phyloP scores from a whole-genome alignment of 2,797 vertebrate genomes.

The Xerus rutilus region DNA sequence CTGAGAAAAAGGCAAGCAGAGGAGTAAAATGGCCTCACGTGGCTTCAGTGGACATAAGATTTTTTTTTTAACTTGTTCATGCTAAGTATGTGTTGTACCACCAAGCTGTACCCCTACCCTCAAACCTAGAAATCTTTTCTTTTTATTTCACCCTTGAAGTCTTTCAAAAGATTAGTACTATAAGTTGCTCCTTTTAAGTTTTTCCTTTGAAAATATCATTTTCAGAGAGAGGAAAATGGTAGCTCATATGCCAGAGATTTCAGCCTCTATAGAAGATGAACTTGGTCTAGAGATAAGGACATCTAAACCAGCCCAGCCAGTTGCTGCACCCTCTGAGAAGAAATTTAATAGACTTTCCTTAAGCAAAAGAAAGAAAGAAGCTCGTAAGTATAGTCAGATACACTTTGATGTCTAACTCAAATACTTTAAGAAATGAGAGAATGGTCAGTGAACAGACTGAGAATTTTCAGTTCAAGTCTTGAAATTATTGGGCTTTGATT shows the following conservation, averaged over 20 bases:
- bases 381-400: constrained; percentile 69
- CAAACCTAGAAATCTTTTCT: not conserved
- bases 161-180: not conserved
- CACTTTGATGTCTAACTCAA: constrained; percentile 2
- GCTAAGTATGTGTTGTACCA: not conserved
- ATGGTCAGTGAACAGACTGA: not conserved
- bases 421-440: constrained; percentile 28
- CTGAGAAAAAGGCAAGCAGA: constrained; percentile 40
- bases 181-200: not conserved
- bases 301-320: constrained; percentile 22
- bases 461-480: constrained; percentile 18
- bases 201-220: constrained; percentile 63
- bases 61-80: not conserved
- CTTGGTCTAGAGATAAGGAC: not conserved
- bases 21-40: constrained; percentile 42
- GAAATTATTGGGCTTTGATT: constrained; percentile 5
- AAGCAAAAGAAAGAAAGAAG: constrained; percentile 66
- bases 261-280: constrained; percentile 39
- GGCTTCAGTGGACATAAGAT: not conserved
- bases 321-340: constrained; percentile 45
- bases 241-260: constrained; percentile 18
- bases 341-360: constrained; percentile 40
- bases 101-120: not conserved
- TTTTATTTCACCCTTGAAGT: not conserved
- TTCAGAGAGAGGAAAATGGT: constrained; percentile 68